Evolutionary conservation across 1,140 invertebrate genomes (phyloP), one percentile per base, ranked within the genome.

Genomic region (Pissodes strobi): DNA sequence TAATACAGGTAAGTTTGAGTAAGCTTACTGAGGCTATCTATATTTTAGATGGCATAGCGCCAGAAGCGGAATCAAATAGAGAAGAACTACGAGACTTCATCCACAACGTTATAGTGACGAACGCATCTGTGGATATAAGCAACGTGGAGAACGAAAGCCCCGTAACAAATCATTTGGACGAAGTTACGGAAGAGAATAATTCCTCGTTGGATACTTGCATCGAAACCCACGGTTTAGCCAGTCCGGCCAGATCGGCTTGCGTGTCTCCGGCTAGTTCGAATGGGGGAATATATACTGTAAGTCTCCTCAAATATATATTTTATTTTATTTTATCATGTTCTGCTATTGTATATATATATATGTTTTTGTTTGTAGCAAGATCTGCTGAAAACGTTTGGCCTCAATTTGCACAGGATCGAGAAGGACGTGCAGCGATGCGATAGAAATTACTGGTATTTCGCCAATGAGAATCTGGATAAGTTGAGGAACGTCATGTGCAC

Each of bases 401-500:
- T 95, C 17, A 97, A 97, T 79, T 77, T 97, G 0, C 94, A 97
- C 79, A 84, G 95, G 18, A 97, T 98, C 66, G 95, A 98, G 76
- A 98, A 98, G 79, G 95, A 98, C 79, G 95, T 97, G 2, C 92
- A 95, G 77, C 80, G 95, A 60, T 98, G 95, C 80, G 95, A 98
- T 80, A 81, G 95, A 52, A 96, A 95, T 76, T 94, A 95, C 76
- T 90, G 87, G 79, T 97, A 96, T 79, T 97, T 97, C 79, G 86
- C 84, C 10, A 84, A 87, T 34, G 87, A 90, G 60, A 97, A 98
- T 82, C 81, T 98, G 65, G 93, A 97, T 65, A 96, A 95, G 79
- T 79, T 98, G n/a, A 82, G 94, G 38, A 95, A 97, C 80, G 88
- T 98, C 39, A 97, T 98, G 90, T 95, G 93, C 87, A 97, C 94